Percentiles rank a stretch among this genome's conserved stretches.
Conservation (phyloP, 2,888 invertebrate species). For the Nesidiocoris tenuis region DNA sequence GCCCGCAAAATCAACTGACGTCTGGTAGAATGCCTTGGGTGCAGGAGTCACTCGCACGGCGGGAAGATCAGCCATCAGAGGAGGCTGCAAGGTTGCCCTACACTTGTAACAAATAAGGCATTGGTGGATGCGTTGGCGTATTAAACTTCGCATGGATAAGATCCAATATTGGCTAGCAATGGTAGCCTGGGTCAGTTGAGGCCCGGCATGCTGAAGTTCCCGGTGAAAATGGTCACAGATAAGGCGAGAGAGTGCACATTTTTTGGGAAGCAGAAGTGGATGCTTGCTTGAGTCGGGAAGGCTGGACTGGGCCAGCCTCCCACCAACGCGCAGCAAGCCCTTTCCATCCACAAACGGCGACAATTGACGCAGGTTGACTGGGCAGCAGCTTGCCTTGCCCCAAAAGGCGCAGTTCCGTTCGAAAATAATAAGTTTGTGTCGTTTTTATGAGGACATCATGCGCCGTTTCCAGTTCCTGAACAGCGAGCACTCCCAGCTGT, state of each 20-base stretch:
- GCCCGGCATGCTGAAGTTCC: neutral
- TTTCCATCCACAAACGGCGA: neutral
- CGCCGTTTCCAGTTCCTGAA: too few species aligned
- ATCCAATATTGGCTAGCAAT: neutral
- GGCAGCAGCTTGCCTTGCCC: too few species aligned
- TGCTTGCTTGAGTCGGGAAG: neutral
- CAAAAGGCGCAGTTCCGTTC: too few species aligned
- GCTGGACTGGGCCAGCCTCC: neutral
- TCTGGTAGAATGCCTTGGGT: neutral
- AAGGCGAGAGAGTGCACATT: neutral
- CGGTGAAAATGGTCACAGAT: constrained; percentile 11
- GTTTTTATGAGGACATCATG: too few species aligned
- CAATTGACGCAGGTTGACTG: too few species aligned
- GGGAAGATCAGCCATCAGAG: neutral
- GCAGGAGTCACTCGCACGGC: neutral
- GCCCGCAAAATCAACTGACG: neutral
- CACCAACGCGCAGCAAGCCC: constrained; percentile 4
- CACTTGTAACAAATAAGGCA: neutral
- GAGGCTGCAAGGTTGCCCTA: neutral
- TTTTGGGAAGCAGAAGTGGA: neutral
- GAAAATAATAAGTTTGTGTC: too few species aligned
- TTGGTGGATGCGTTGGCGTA: neutral
- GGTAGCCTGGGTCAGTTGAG: neutral
- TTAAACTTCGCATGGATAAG: neutral
- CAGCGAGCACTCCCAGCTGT: too few species aligned